phyloP scores from a whole-genome alignment of 1,140 invertebrate species.

The Ctenoplectra terminalis region DNA sequence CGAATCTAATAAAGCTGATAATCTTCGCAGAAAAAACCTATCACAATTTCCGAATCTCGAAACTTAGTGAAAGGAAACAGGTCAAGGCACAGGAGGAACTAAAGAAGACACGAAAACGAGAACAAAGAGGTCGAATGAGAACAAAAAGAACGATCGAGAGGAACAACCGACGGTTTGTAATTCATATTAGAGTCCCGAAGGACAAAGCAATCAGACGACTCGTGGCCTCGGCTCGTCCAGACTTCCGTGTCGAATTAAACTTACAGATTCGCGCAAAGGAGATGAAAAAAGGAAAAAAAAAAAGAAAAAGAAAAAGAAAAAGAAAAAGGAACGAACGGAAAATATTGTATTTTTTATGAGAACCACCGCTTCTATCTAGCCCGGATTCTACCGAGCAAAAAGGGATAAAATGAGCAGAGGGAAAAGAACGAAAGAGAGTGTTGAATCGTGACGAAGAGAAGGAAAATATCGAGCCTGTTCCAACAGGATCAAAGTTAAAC shows the following conservation, averaged over 20 bases:
- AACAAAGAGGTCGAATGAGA: not conserved
- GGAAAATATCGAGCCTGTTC: constrained; percentile 47
- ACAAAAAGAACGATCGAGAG: constrained; percentile 12
- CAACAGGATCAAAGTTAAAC: constrained; percentile 63
- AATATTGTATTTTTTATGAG: constrained; percentile 73
- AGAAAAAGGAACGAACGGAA: constrained; percentile 58
- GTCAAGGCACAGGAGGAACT: too few relatives aligned
- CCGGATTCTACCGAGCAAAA: not conserved
- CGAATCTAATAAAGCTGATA: too few relatives aligned
- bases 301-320: not conserved
- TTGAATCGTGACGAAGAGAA: constrained; percentile 22
- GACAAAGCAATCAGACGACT: constrained; percentile 68
- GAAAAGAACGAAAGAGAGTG: not conserved
- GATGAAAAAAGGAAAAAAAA: not conserved
- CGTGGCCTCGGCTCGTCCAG: not conserved
- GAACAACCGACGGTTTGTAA: constrained; percentile 64
- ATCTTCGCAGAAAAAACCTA: too few relatives aligned
- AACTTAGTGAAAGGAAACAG: not conserved
- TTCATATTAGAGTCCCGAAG: constrained; percentile 69
- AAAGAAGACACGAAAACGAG: not conserved
- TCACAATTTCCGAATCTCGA: too few relatives aligned
- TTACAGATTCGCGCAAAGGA: constrained; percentile 61
- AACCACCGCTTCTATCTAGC: too few relatives aligned
- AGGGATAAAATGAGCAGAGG: not conserved
- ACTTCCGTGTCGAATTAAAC: constrained; percentile 72